These are phyloP conservation scores for Notodonta ziczac DNA, from an alignment of 2,888 invertebrate genomes.

Conservation along the genomic window DNA sequence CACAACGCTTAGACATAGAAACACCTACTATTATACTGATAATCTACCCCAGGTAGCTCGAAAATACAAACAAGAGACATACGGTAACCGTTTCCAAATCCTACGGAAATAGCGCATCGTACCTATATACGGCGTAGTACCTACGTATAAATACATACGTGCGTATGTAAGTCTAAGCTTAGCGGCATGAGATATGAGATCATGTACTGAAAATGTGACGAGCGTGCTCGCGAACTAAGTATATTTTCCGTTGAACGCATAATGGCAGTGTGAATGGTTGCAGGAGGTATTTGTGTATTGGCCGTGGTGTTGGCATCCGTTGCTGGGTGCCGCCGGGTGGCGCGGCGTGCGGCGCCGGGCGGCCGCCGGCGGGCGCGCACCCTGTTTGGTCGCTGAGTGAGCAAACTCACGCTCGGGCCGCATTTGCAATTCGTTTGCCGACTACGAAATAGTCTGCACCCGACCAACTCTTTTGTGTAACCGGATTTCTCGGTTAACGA, in stretches of 20 bases:
- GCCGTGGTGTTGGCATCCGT: slow-evolving; percentile 45
- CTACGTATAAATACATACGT: too few species aligned
- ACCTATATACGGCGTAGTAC: too few species aligned
- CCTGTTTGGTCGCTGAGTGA: slow-evolving; percentile 68
- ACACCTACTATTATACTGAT: neutral
- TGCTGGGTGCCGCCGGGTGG: too few species aligned
- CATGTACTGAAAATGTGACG: neutral
- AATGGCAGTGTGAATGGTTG: neutral
- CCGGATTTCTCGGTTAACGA: slow-evolving; percentile 75
- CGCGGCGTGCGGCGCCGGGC: slow-evolving; percentile 45
- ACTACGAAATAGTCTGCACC: slow-evolving; percentile 69
- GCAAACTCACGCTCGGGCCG: slow-evolving; percentile 62
- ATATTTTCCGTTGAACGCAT: neutral
- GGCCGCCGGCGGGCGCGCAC: slow-evolving; percentile 27
- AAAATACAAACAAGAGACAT: too few species aligned
- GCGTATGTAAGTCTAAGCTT: too few species aligned
- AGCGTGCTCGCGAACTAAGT: slow-evolving; percentile 7
- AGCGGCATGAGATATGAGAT: neutral
- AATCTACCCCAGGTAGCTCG: too few species aligned
- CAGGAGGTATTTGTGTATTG: slow-evolving; percentile 25
- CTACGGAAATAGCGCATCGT: too few species aligned
- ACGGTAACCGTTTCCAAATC: too few species aligned
- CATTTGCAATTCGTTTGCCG: slow-evolving; percentile 73
- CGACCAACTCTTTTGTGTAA: slow-evolving; percentile 72
- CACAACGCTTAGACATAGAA: slow-evolving; percentile 13